phyloP scores from a whole-genome alignment of 2,797 vertebrate genomes.

The Aselliscus stoliczkanus region DNA sequence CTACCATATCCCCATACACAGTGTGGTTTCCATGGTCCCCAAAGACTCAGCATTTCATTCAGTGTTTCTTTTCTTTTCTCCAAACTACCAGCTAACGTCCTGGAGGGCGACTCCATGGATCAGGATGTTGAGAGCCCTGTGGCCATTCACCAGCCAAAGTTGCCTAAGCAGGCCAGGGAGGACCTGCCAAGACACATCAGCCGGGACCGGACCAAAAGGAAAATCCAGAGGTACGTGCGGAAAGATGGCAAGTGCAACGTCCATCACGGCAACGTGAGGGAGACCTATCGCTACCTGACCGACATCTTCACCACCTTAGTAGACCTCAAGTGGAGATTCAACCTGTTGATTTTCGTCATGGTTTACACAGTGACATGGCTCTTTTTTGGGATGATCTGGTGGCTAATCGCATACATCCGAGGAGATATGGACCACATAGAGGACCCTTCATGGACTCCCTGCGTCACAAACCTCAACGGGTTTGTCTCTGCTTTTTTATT shows the following conservation, averaged over 20 bases:
- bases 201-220: conserved; percentile 86
- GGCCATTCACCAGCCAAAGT: conserved; percentile 89
- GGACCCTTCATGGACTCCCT: conserved; percentile 94
- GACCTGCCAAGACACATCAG: conserved; percentile 88
- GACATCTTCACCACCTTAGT: conserved; percentile 99
- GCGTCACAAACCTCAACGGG: conserved; percentile 97
- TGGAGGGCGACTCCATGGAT: conserved; percentile 92
- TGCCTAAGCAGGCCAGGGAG: conserved; percentile 92
- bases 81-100: conserved; percentile 86
- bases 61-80: conserved; percentile 55
- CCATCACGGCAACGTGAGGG: conserved; percentile 95
- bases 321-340: conserved; percentile 98
- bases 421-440: conserved; percentile 96
- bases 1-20: background rate
- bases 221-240: conserved; percentile 95
- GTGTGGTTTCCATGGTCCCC: background rate
- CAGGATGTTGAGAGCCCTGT: conserved; percentile 98
- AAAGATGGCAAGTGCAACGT: conserved; percentile 99
- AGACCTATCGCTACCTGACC: conserved; percentile 96
- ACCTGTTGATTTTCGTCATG: conserved; percentile 97
- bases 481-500: conserved; percentile 99
- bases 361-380: conserved; percentile 99
- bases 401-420: conserved; percentile 95
- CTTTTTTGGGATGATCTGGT: conserved; percentile 99
- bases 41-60: conserved; percentile 1